phyloP scores from a whole-genome alignment of 2,113 vertebrate species.

The human (Homo sapiens) region DNA sequence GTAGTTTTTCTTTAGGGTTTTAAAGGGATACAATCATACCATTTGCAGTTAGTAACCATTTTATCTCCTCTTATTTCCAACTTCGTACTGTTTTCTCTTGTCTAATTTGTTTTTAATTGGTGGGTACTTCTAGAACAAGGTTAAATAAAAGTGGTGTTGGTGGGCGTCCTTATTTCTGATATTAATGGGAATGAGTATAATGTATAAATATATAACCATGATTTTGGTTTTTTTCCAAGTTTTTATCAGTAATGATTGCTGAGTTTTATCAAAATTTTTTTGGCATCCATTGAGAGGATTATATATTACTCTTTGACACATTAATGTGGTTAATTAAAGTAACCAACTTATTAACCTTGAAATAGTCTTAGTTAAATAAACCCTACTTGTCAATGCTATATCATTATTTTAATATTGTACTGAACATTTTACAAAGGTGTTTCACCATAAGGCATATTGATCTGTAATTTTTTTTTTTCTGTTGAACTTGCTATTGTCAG shows the following conservation, averaged over 20 bases:
- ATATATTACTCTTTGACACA: not conserved
- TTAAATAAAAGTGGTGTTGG: not conserved
- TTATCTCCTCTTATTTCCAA: conserved; percentile 9
- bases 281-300: not conserved
- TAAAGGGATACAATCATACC: not conserved
- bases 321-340: conserved; percentile 6
- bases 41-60: not conserved
- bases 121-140: conserved; percentile 18
- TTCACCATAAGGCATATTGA: not conserved
- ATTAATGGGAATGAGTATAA: conserved; percentile 15
- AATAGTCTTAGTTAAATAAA: not conserved
- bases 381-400: not conserved
- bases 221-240: not conserved
- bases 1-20: not conserved
- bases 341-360: not conserved
- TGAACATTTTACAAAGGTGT: not conserved
- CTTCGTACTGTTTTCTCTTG: not conserved
- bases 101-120: not conserved
- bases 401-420: not conserved
- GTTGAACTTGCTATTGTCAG: not conserved
- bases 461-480: not conserved
- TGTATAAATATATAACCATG: not conserved
- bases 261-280: not conserved
- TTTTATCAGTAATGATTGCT: not conserved
- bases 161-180: not conserved